Conservation (phyloP, 2,888 invertebrate genomes). For the Pammene aurita region DNA sequence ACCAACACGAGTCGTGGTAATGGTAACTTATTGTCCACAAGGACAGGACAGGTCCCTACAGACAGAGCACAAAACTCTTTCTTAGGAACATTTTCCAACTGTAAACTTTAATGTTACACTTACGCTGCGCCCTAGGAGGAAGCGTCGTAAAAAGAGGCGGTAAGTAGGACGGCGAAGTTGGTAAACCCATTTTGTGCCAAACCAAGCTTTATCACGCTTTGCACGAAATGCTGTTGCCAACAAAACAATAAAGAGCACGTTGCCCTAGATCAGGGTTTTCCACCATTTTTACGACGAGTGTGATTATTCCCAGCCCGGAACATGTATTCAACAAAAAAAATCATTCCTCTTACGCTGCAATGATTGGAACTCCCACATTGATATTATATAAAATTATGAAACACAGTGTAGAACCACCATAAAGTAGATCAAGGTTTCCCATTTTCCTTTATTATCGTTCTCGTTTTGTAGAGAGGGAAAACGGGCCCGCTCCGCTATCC, state of each 20-base stretch:
- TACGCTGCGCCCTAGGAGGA: slow-evolving; percentile 39
- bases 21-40: not conserved
- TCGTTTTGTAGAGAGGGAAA: too few species aligned
- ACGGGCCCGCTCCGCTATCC: too few species aligned
- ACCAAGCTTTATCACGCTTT: slow-evolving; percentile 39
- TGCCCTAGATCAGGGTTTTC: not conserved
- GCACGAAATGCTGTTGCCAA: slow-evolving; percentile 30
- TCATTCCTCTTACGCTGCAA: too few species aligned
- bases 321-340: too few species aligned
- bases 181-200: slow-evolving; percentile 31
- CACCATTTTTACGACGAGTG: not conserved
- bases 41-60: too few species aligned
- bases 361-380: too few species aligned
- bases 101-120: slow-evolving; percentile 33
- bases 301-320: not conserved
- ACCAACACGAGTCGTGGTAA: not conserved
- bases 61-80: not conserved
- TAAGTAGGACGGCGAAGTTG: slow-evolving; percentile 37
- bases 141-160: slow-evolving; percentile 35
- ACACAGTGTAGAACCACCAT: too few species aligned
- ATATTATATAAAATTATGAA: too few species aligned
- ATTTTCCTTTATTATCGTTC: too few species aligned
- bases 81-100: slow-evolving; percentile 12
- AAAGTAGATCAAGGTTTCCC: too few species aligned
- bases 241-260: slow-evolving; percentile 6